Percentiles rank a stretch among this genome's conserved stretches.
Conservation (phyloP, 2,888 invertebrate genomes). For the Volucella bombylans region DNA sequence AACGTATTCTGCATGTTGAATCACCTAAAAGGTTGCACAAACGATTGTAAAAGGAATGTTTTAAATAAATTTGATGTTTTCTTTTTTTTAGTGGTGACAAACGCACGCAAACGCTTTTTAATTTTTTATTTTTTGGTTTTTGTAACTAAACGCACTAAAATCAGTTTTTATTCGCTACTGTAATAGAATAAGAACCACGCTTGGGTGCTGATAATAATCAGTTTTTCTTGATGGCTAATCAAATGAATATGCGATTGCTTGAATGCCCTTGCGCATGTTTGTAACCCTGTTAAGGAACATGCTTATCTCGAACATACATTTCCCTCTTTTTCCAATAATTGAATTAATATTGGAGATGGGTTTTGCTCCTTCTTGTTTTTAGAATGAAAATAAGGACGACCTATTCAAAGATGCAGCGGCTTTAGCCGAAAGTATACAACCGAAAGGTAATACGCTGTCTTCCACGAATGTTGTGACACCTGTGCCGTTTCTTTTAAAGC, state of each 20-base stretch:
- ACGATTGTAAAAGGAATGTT: neutral
- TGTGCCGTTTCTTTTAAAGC: conserved; percentile 95
- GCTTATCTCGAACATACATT: neutral
- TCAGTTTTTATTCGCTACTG: conserved; percentile 79
- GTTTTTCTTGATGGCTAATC: conserved; percentile 61
- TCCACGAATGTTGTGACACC: conserved; percentile 96
- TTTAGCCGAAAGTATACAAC: conserved; percentile 97
- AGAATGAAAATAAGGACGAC: conserved; percentile 84
- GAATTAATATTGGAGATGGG: neutral
- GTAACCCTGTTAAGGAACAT: conserved; percentile 68
- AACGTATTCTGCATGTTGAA: too few species aligned
- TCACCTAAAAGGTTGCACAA: too few species aligned
- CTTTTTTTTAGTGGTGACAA: neutral
- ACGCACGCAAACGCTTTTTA: conserved; percentile 12
- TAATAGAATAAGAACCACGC: conserved; percentile 81
- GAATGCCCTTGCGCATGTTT: conserved; percentile 48
- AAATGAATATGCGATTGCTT: conserved; percentile 44
- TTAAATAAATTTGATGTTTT: neutral
- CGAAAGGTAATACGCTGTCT: conserved; percentile 97
- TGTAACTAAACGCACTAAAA: conserved; percentile 75
- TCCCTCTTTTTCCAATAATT: neutral
- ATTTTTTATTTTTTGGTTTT: conserved; percentile 6
- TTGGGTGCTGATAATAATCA: conserved; percentile 79
- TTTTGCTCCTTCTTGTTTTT: conserved; percentile 30
- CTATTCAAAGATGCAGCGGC: conserved; percentile 96